Conservation (phyloP, 2,797 vertebrate genomes). For the Apogon talboti region DNA sequence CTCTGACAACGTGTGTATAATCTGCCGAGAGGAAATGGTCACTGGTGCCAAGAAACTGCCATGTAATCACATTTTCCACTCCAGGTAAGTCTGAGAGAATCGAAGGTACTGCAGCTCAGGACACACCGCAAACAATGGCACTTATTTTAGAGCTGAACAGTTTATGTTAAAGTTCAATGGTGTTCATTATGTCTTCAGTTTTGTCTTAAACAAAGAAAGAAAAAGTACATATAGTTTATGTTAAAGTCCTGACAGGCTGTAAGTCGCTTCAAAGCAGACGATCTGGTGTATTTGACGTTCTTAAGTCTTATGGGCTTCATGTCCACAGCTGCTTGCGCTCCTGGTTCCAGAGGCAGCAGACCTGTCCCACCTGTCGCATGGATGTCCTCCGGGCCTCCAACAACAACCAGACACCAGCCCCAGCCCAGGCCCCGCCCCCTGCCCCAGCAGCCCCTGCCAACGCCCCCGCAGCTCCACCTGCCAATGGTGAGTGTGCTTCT, state of each 20-base stretch:
- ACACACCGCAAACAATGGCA: background rate
- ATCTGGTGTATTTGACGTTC: background rate
- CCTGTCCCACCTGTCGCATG: constrained; percentile 97
- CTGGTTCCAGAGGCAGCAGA: constrained; percentile 98
- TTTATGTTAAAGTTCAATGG: too few relatives aligned
- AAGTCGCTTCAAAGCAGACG: too few relatives aligned
- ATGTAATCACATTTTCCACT: constrained; percentile 98
- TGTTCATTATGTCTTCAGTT: too few relatives aligned
- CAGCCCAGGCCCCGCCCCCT: constrained; percentile 82
- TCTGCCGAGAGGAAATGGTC: constrained; percentile 97
- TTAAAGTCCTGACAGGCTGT: background rate
- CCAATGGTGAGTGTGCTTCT: constrained; percentile 85
- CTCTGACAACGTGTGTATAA: constrained; percentile 96
- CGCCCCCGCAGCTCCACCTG: constrained; percentile 82
- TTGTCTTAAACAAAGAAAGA: too few relatives aligned
- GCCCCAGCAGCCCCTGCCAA: constrained; percentile 84
- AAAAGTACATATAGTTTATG: too few relatives aligned
- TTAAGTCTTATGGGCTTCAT: background rate
- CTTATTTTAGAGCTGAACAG: too few relatives aligned
- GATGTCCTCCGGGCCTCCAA: constrained; percentile 92
- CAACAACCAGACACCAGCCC: constrained; percentile 84
- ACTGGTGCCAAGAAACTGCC: constrained; percentile 95
- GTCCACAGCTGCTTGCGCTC: constrained; percentile 92
- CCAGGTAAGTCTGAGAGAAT: constrained; percentile 91
- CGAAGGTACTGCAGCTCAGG: background rate